Conservation (phyloP, 2,797 vertebrate genomes). For the Lagocephalus sceleratus region DNA sequence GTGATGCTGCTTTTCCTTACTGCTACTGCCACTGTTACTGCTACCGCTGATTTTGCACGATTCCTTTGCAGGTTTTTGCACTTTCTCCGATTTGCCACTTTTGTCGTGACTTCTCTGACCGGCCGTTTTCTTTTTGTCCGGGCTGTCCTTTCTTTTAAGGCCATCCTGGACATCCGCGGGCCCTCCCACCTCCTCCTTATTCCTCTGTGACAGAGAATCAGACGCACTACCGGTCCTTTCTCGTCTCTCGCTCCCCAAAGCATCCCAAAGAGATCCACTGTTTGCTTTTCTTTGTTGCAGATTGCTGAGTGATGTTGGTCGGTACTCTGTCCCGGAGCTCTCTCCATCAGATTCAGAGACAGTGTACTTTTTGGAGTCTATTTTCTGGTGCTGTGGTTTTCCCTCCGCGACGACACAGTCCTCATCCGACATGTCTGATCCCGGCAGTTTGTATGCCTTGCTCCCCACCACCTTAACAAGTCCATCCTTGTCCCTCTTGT, state of each 20-base stretch:
- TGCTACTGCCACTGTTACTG: constrained; percentile 44
- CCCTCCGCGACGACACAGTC: constrained; percentile 74
- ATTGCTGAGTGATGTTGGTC: constrained; percentile 59
- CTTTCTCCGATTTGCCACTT: constrained; percentile 57
- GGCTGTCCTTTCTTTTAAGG: constrained; percentile 29
- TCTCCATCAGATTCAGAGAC: constrained; percentile 89
- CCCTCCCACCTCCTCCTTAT: constrained; percentile 51
- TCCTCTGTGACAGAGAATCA: constrained; percentile 53
- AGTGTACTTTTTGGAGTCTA: constrained; percentile 67
- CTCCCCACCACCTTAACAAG: constrained; percentile 18
- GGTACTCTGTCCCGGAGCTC: constrained; percentile 77
- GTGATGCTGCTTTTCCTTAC: constrained; percentile 63
- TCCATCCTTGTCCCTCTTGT: constrained; percentile 66
- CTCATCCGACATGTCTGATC: constrained; percentile 56
- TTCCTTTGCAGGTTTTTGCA: constrained; percentile 46
- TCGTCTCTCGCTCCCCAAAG: constrained; percentile 33
- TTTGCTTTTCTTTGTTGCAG: constrained; percentile 68
- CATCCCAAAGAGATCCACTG: constrained; percentile 17
- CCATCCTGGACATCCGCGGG: constrained; percentile 55
- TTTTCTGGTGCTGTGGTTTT: constrained; percentile 63
- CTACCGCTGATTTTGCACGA: constrained; percentile 35
- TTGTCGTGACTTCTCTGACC: constrained; percentile 54
- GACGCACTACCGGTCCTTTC: constrained; percentile 26
- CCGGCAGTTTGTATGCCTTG: constrained; percentile 32
- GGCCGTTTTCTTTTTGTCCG: constrained; percentile 54